These are phyloP conservation scores for Fringilla coelebs DNA, from an alignment of 2,797 vertebrate genomes.

Conservation along the genomic window DNA sequence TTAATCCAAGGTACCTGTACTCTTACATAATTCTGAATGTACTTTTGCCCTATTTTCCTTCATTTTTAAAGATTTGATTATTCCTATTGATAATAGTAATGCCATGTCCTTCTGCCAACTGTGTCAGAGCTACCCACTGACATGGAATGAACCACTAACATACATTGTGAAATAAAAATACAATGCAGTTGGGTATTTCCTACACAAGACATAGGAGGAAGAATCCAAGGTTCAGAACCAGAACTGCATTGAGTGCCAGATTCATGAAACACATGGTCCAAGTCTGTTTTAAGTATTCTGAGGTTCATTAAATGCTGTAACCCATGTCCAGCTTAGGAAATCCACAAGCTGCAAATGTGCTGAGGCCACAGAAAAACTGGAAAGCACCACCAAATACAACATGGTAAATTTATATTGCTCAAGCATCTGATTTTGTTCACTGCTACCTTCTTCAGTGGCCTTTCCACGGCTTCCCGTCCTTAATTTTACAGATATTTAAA, in stretches of 20 bases:
- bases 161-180: background rate
- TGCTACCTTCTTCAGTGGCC: background rate
- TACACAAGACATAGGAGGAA: background rate
- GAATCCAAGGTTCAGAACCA: background rate
- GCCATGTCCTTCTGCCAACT: background rate
- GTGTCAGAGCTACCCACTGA: background rate
- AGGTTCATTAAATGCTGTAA: background rate
- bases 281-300: background rate
- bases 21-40: background rate
- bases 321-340: background rate
- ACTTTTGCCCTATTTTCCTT: background rate
- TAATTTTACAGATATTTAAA: background rate
- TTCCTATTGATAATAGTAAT: background rate
- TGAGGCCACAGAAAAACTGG: background rate
- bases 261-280: background rate
- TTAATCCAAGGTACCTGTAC: background rate
- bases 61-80: background rate
- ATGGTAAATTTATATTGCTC: background rate
- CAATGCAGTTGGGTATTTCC: background rate
- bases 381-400: background rate
- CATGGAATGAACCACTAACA: background rate
- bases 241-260: background rate
- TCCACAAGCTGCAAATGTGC: background rate
- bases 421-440: background rate
- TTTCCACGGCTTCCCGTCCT: background rate